Evolutionary conservation across 2,888 invertebrate species (phyloP).

Genomic region (Ectobius pallidus): DNA sequence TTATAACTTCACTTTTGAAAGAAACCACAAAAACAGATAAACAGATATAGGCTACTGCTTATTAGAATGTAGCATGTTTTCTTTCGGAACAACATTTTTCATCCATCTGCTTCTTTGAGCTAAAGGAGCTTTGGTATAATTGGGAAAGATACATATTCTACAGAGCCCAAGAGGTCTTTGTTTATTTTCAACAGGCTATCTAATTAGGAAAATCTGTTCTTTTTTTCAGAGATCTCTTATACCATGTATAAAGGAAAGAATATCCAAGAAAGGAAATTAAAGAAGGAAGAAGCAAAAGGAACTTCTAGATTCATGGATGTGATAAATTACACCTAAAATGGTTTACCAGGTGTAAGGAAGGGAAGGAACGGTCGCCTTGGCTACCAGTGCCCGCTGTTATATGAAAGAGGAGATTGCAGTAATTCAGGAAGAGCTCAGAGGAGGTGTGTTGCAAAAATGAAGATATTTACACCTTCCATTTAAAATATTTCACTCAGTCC

Average conservation of each 20-base stretch:
- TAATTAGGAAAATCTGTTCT: no score
- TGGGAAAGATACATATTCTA: no score
- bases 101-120: no score
- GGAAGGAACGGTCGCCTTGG: neutral
- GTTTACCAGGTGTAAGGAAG: neutral
- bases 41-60: no score
- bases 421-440: neutral
- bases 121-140: no score
- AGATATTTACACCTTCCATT: neutral
- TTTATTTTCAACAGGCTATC: no score
- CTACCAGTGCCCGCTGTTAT: neutral
- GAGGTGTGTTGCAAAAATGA: neutral
- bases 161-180: no score
- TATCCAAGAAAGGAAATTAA: neutral
- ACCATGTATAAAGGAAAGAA: neutral
- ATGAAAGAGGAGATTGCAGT: neutral
- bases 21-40: no score
- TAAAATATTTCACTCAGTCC: no score
- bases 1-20: no score
- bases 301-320: neutral
- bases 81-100: no score
- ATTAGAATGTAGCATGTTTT: no score
- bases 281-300: neutral
- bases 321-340: slow-evolving; percentile 9
- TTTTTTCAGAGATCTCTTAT: neutral